Evolutionary conservation across 1,140 invertebrate genomes (phyloP), one percentile per base, ranked within the genome.

Genomic region (Ips nitidus): DNA sequence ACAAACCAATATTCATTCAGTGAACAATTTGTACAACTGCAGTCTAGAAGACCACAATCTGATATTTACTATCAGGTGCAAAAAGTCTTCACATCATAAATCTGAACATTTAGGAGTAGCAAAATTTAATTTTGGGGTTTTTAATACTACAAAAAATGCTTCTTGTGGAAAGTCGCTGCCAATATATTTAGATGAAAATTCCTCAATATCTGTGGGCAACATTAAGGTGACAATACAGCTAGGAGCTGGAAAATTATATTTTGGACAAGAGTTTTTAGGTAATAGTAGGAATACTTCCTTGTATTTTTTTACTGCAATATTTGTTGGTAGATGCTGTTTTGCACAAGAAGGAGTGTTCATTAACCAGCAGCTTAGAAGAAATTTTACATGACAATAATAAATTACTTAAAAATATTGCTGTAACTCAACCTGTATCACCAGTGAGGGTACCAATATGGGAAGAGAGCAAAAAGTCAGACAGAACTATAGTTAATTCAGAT

Each of bases 201-300:
- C 71, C 22, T 72, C 76, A 52, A 75, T 80, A 62, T 50, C 73
- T 7, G 43, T 77, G 40, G 79, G 79, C 3, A 73, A 39, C 4
- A 59, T 85, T 7, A 83, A 80, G 75, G 74, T 85, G 4, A 78
- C 78, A 7, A 58, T 80, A 43, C 82, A 84, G 76, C 80, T 85
- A 52, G 83, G 82, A 5, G 82, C 79, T 73, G 81, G 82, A 66
- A 76, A 73, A 70, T 75, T 82, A 45, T 81, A 84, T 71, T 85
- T 84, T 75, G 83, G 82, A 41, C 82, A 78, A 75, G 80, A 84
- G 73, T 83, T 83, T 74, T 69, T 84, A 66, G 81, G 83, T 83
- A 60, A 60, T n/a, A n/a, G n/a, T n/a, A n/a, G n/a, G n/a, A n/a
- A n/a, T n/a, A n/a, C n/a, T n/a, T n/a, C n/a, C n/a, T n/a, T n/a